Evolutionary conservation across 2,888 invertebrate genomes (phyloP).

Genomic region (Adelphocoris suturalis): DNA sequence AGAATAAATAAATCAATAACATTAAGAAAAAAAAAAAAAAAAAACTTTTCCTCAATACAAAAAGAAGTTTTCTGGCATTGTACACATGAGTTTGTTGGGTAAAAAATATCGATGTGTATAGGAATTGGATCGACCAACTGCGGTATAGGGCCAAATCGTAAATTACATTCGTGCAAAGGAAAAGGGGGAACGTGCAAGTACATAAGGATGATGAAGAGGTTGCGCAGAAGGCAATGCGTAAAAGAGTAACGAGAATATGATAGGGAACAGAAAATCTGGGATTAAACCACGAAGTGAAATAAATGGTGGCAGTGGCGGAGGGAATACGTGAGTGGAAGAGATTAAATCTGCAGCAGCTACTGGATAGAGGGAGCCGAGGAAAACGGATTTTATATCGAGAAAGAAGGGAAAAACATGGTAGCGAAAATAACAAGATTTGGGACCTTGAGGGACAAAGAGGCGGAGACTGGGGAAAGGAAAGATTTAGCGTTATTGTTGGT

Average conservation of each 20-base stretch:
- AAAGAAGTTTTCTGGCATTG: too few relatives aligned
- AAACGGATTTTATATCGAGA: constrained; percentile 4
- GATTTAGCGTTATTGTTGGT: constrained; percentile 33
- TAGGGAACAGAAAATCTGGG: neutral
- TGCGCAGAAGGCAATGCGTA: neutral
- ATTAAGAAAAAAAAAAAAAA: too few relatives aligned
- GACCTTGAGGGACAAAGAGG: constrained; percentile 19
- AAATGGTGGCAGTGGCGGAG: constrained; percentile 47
- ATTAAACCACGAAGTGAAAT: constrained; percentile 61
- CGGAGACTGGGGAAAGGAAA: neutral
- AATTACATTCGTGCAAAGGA: too few relatives aligned
- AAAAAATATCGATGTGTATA: too few relatives aligned
- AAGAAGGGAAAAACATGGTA: constrained; percentile 25
- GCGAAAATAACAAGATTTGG: constrained; percentile 58
- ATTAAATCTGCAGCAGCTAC: constrained; percentile 54
- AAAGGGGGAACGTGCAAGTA: too few relatives aligned
- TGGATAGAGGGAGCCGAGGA: neutral
- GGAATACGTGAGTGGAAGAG: constrained; percentile 55
- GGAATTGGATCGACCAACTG: too few relatives aligned
- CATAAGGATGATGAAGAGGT: too few relatives aligned
- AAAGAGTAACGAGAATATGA: constrained; percentile 36
- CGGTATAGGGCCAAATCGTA: too few relatives aligned
- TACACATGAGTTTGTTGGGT: too few relatives aligned
- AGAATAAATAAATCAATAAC: too few relatives aligned
- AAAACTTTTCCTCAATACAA: too few relatives aligned